Evolutionary conservation across 2,888 invertebrate genomes (phyloP).

Genomic region (Torymus texanus): DNA sequence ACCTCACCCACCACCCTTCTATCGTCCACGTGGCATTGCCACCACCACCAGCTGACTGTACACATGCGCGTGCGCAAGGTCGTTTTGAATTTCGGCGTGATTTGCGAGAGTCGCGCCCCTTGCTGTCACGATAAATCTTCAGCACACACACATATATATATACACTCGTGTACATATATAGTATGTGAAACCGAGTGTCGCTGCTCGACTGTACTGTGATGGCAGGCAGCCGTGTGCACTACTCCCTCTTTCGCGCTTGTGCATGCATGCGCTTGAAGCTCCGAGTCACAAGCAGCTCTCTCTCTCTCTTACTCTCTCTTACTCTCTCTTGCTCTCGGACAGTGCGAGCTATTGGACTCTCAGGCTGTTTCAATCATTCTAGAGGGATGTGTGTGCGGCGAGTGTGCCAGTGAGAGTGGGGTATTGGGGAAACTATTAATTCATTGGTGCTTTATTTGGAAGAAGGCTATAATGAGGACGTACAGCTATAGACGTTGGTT

Average conservation of each 20-base stretch:
- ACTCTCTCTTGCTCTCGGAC: background rate
- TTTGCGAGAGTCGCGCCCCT: constrained; percentile 44
- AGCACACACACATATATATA: background rate
- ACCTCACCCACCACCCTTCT: no score
- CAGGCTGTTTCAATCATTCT: constrained; percentile 7
- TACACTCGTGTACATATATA: no score
- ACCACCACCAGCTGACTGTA: constrained; percentile 7
- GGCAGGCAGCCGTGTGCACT: background rate
- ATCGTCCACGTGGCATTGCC: no score
- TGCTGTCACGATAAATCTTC: constrained; percentile 50
- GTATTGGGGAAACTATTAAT: no score
- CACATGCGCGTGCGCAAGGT: constrained; percentile 13
- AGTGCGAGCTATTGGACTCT: background rate
- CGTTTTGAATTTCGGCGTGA: constrained; percentile 41
- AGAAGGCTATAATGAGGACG: no score
- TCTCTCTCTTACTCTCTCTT: background rate
- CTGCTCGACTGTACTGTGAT: constrained; percentile 1
- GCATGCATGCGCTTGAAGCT: background rate
- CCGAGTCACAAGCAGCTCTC: background rate
- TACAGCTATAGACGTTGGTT: no score
- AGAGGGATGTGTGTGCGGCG: background rate
- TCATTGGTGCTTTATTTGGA: no score
- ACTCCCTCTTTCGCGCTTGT: constrained; percentile 1
- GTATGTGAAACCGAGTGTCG: background rate
- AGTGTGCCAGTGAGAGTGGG: no score